Base-by-base conservation (phyloP, 2,888 invertebrate genomes). In the Agonopterix heracliana region DNA sequence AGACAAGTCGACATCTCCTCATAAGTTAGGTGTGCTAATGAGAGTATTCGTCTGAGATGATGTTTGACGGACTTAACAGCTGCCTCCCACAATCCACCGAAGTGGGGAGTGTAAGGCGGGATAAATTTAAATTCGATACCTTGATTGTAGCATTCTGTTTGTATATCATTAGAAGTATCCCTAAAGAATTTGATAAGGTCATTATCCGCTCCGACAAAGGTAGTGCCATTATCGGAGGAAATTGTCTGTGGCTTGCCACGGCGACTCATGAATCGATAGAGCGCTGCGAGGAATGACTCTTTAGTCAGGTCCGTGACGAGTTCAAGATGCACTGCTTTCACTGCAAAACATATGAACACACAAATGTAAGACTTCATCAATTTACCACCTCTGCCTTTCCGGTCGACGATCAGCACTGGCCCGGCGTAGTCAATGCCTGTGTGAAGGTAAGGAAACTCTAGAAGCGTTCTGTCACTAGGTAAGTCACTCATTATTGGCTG, bases 351-450 rank as follows among this genome's bases (percentile, higher is more conserved):
- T 1, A 43, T 17, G 12, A 35, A 68, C 13, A 46, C 17, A 13
- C 54, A 53, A 4, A 60, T 45, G 40, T 54, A 59, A 10, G 56
- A 50, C 43, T 63, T 61, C 0, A 47, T 12, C 0, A 55, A 41
- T 35, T 12, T 54, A 41, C 58, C 50, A 3, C 57, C 62, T n/a
- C 60, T 48, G 4, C 41, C 41, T 11, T 41, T 10, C n/a, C 41
- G 41, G n/a, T 12, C 3, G 7, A 11, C 41, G 7, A 59, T 57
- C 45, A 57, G 13, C 34, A 61, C 46, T 43, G 60, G 58, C 11
- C 58, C 59, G 2, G 55, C 55, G 41, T 56, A 59, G 40, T 62
- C 60, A 1, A 58, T 48, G 1, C 48, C 45, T 8, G 46, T 48
- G 11, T 56, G n/a, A 5, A 52, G 13, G 38, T 58, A 62, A 2